Conservation (phyloP, 2,113 vertebrate species). For the Tragelaphus buxtoni region DNA sequence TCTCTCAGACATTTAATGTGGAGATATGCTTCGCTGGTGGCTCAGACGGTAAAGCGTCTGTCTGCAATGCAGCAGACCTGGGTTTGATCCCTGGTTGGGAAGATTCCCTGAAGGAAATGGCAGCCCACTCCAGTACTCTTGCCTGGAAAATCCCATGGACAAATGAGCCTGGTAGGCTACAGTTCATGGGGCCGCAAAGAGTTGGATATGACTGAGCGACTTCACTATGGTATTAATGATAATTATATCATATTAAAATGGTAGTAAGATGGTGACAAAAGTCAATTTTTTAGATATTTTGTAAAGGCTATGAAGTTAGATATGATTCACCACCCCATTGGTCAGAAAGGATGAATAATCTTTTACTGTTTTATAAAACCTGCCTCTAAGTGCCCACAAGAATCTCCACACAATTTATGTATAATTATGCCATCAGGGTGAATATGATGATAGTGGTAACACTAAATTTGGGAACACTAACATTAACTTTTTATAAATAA, state of each 20-base stretch:
- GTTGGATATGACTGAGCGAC: fast-evolving
- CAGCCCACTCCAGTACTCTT: background rate
- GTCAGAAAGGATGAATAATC: background rate
- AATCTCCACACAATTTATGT: background rate
- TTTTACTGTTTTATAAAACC: background rate
- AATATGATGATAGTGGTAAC: slow-evolving; percentile 12
- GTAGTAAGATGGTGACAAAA: background rate
- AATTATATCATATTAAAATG: background rate
- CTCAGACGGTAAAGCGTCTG: background rate
- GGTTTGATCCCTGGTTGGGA: background rate
- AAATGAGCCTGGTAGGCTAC: background rate
- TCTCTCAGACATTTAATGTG: background rate
- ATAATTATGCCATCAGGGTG: slow-evolving; percentile 5
- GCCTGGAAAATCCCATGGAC: background rate
- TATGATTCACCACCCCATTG: background rate
- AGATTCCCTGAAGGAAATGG: background rate
- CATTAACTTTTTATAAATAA: background rate
- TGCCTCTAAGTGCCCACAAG: background rate
- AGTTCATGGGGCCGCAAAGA: background rate
- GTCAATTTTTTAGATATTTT: background rate
- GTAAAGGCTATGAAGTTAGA: background rate
- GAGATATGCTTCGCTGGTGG: background rate
- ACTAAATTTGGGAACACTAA: background rate
- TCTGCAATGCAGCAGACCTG: background rate
- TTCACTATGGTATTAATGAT: background rate